Evolutionary conservation across 2,113 vertebrate species (phyloP).

Genomic region (Stegostoma tigrinum): DNA sequence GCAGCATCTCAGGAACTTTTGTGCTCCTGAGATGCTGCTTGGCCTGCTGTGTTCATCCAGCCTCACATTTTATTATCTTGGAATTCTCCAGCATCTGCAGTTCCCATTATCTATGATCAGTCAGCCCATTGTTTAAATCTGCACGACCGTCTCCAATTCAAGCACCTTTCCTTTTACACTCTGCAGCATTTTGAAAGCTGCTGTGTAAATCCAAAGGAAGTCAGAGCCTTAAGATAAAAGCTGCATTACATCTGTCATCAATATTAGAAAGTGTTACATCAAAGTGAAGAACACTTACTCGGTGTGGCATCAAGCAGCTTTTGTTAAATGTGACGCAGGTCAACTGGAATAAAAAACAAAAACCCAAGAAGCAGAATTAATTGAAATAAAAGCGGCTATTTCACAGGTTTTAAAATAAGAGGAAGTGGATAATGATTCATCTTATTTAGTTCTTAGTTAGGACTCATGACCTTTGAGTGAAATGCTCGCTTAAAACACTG

Average conservation of each 20-base stretch:
- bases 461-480: not conserved
- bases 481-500: too few species aligned
- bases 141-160: not conserved
- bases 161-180: not conserved
- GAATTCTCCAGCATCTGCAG: too few species aligned
- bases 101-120: too few species aligned
- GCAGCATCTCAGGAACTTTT: too few species aligned
- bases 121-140: not conserved
- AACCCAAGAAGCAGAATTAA: not conserved
- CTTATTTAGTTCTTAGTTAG: not conserved
- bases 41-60: too few species aligned
- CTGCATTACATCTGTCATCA: not conserved
- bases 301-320: not conserved
- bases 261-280: not conserved
- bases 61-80: too few species aligned
- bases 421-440: not conserved
- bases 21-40: too few species aligned
- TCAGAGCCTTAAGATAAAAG: not conserved
- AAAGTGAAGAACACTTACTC: not conserved
- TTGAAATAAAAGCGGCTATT: not conserved
- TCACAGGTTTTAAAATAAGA: not conserved
- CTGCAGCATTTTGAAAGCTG: not conserved
- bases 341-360: not conserved
- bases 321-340: not conserved
- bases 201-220: not conserved